phyloP scores from a whole-genome alignment of 2,797 vertebrate species.

The Fratercula arctica region DNA sequence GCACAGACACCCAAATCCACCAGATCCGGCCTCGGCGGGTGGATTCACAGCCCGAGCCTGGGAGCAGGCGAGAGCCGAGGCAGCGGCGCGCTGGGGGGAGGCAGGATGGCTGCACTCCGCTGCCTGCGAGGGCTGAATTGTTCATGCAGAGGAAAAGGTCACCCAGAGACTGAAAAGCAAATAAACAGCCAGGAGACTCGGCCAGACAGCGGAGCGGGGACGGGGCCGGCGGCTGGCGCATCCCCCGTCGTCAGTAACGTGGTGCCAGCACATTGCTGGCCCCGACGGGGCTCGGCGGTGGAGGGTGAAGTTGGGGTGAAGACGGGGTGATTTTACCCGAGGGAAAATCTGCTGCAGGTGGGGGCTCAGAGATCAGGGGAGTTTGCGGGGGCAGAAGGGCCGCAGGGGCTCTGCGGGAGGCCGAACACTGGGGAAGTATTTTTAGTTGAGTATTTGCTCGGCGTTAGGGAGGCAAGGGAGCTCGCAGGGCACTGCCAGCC shows the following conservation, averaged over 20 bases:
- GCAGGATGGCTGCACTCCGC: background rate
- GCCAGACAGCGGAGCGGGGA: background rate
- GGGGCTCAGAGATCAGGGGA: background rate
- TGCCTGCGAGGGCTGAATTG: background rate
- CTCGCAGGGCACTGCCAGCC: background rate
- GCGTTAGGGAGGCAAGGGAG: background rate
- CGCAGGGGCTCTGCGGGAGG: background rate
- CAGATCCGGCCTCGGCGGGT: rapidly evolving
- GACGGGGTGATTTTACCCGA: background rate
- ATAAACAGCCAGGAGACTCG: rapidly evolving
- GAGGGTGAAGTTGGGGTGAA: background rate
- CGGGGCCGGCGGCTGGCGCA: rapidly evolving
- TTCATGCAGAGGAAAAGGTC: background rate
- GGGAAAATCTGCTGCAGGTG: background rate
- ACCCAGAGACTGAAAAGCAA: background rate
- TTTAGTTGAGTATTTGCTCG: background rate
- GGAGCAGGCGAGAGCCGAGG: background rate
- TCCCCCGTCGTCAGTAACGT: background rate
- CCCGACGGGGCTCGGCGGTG: too few relatives aligned
- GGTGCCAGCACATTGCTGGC: too few relatives aligned
- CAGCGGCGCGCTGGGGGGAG: rapidly evolving
- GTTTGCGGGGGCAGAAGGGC: background rate
- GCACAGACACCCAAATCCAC: background rate
- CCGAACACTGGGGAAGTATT: rapidly evolving
- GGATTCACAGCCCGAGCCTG: background rate